These are phyloP conservation scores for Luperina testacea DNA, from an alignment of 2,888 invertebrate genomes.

Conservation along the genomic window DNA sequence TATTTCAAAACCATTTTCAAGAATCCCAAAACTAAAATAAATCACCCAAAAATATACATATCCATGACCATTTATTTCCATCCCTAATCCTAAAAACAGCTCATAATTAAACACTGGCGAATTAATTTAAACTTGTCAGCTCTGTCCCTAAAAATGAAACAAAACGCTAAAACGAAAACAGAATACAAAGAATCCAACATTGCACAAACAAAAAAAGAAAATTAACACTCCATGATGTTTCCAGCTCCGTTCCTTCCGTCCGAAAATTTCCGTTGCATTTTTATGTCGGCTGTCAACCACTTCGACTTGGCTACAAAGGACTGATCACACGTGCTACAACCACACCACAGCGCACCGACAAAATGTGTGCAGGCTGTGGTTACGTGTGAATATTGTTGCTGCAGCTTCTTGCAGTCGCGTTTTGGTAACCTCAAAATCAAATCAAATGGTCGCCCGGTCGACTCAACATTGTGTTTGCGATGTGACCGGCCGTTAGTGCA, in stretches of 20 bases:
- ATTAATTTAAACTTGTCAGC: neutral
- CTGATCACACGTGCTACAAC: neutral
- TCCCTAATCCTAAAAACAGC: neutral
- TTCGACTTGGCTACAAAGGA: constrained; percentile 21
- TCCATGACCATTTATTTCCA: neutral
- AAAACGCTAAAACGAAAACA: constrained; percentile 9
- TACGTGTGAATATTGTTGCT: neutral
- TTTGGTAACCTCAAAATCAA: neutral
- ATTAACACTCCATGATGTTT: constrained; percentile 42
- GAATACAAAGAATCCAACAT: neutral
- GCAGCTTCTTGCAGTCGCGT: neutral
- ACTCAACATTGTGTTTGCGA: neutral
- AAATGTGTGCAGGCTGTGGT: neutral
- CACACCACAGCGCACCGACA: neutral
- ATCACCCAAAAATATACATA: neutral
- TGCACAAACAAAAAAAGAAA: constrained; percentile 38
- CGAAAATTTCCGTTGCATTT: constrained; percentile 40
- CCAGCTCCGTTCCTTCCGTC: constrained; percentile 12
- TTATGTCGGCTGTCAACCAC: constrained; percentile 29
- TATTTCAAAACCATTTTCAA: neutral
- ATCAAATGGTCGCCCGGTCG: neutral
- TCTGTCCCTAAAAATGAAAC: constrained; percentile 16
- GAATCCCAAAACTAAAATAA: no score
- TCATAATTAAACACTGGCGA: neutral
- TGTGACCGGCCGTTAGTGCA: neutral